phyloP scores from a whole-genome alignment of 2,113 vertebrate species.

The Malurus elegans region DNA sequence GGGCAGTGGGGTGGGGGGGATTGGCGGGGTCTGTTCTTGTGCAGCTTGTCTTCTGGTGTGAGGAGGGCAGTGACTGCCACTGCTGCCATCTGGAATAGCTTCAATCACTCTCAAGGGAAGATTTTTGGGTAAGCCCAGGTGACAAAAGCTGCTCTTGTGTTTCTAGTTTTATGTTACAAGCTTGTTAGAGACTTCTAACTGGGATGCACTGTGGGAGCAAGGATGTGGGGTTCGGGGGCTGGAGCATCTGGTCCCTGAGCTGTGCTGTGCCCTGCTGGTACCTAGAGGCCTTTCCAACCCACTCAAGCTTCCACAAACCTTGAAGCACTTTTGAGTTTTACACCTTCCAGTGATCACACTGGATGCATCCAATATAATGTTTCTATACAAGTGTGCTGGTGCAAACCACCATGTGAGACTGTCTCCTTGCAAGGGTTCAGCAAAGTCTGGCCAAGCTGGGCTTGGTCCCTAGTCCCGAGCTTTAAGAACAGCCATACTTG shows the following conservation, averaged over 20 bases:
- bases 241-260: background rate
- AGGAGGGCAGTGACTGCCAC: background rate
- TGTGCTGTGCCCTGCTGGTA: background rate
- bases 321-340: background rate
- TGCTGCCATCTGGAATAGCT: background rate
- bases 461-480: background rate
- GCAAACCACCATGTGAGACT: background rate
- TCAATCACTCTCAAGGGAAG: background rate
- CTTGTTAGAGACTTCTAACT: background rate
- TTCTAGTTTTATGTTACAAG: background rate
- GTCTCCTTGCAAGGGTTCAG: background rate
- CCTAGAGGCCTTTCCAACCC: background rate
- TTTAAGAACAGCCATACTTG: background rate
- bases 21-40: background rate
- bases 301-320: background rate
- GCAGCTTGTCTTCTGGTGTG: background rate
- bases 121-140: background rate
- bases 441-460: background rate
- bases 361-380: background rate
- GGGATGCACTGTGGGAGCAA: background rate
- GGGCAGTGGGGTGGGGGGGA: accelerated
- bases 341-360: background rate
- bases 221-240: accelerated
- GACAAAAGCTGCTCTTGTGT: background rate
- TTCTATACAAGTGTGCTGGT: background rate